phyloP scores from a whole-genome alignment of 2,113 vertebrate genomes.

The Onychorhynchus coronatus region DNA sequence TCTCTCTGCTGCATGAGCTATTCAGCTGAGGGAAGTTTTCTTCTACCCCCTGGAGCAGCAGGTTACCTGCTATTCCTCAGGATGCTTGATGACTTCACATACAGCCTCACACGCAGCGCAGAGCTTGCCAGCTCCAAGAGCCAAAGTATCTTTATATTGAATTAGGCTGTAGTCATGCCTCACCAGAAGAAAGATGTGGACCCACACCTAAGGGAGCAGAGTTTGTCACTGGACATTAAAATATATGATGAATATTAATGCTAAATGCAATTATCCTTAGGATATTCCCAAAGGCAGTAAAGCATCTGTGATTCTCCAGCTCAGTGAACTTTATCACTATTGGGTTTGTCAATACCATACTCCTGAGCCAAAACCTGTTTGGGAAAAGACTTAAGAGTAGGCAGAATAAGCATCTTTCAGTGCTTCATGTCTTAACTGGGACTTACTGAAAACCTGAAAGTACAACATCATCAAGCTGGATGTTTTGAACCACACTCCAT shows the following conservation, averaged over 20 bases:
- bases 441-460: not conserved
- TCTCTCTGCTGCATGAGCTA: not conserved
- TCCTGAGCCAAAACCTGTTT: not conserved
- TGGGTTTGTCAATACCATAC: not conserved
- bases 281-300: not conserved
- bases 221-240: not conserved
- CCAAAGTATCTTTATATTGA: not conserved
- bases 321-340: not conserved
- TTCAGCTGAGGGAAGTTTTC: not conserved
- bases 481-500: not conserved
- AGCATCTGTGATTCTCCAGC: not conserved
- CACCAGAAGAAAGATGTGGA: not conserved
- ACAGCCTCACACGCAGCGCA: rapidly evolving
- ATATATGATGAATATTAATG: not conserved
- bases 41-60: not conserved
- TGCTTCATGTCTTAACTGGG: not conserved
- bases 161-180: not conserved
- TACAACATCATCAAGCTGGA: not conserved
- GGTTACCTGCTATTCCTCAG: not conserved
- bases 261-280: not conserved
- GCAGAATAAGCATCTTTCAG: not conserved
- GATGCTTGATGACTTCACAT: not conserved
- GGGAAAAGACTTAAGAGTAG: not conserved
- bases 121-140: rapidly evolving
- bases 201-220: not conserved